A percentile compares a stretch with the other conserved stretches of the same genome.
Evolutionary conservation across 2,113 vertebrate genomes (phyloP).

Genomic region (Prochilodus magdalenae): DNA sequence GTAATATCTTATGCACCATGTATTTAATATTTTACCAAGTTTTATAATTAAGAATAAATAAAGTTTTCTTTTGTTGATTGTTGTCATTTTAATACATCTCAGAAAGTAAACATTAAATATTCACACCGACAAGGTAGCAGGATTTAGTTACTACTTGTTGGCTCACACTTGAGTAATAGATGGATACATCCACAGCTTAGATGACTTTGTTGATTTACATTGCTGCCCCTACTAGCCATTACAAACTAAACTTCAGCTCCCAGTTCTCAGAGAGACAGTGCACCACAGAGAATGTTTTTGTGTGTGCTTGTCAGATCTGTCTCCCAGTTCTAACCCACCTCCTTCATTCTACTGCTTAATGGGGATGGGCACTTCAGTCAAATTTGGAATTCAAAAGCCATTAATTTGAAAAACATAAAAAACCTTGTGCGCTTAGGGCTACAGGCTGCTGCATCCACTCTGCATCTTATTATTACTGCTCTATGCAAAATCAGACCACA

Average conservation of each 20-base stretch:
- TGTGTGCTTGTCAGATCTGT: not conserved
- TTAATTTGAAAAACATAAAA: too few relatives aligned
- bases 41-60: too few relatives aligned
- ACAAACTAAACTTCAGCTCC: not conserved
- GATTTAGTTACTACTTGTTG: not conserved
- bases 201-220: not conserved
- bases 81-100: not conserved
- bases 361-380: not conserved
- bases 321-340: not conserved
- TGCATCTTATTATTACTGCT: too few relatives aligned
- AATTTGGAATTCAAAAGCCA: too few relatives aligned
- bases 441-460: too few relatives aligned
- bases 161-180: not conserved
- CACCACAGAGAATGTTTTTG: not conserved
- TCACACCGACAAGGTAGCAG: not conserved
- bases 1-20: not conserved
- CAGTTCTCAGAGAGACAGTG: not conserved
- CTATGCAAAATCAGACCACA: too few relatives aligned
- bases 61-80: not conserved
- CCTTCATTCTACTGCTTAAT: not conserved
- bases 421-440: too few relatives aligned
- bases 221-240: not conserved
- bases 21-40: not conserved
- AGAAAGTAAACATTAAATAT: constrained; percentile 13
- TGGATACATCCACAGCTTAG: not conserved